Evolutionary conservation across 2,797 vertebrate genomes (phyloP), one percentile per base, ranked within the genome.

Genomic region (Mormyrops boulengeri): DNA sequence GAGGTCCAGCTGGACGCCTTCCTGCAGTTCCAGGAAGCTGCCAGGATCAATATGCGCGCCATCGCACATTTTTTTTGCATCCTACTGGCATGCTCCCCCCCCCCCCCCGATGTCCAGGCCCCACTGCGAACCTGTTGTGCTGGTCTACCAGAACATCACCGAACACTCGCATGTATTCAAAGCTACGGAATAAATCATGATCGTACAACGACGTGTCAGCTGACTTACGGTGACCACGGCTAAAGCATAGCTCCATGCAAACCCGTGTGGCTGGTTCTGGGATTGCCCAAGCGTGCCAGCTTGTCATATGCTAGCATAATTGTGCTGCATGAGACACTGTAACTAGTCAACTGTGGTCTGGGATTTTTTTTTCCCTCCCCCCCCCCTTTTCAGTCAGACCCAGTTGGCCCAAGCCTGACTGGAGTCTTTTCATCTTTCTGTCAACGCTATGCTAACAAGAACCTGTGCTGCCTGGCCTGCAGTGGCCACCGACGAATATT

Each of bases 141-240:
- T 96, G 95, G 96, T 95, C 95, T 95, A 95, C 94, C 94, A 94
- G 96, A 96, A 95, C 95, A 96, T 95, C 95, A 91, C 93, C 92
- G 93, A 92, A 90, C 93, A 92, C 94, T 96, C 91, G 93, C 94
- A 92, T 94, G 95, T 95, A 95, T 96, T 95, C 94, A 95, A 93
- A 97, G 97, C 97, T 96, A 95, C 98, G 96, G 96, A 97, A 97
- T 97, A 97, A 97, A 98, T 98, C 97, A 98, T 98, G 96, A 95
- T 96, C 94, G 95, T 97, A 98, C 97, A 98, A 96, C 96, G 95
- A 94, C 93, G 95, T 95, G 96, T 97, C 96, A 96, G 96, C 96
- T 97, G 96, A 97, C 97, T 97, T 97, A 96, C 96, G 94, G 96
- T 96, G 97, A 97, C 97, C 96, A 88, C 95, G 95, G 97, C 95